Base-by-base conservation (phyloP, 2,888 invertebrate species). In the Apodemia mormo region DNA sequence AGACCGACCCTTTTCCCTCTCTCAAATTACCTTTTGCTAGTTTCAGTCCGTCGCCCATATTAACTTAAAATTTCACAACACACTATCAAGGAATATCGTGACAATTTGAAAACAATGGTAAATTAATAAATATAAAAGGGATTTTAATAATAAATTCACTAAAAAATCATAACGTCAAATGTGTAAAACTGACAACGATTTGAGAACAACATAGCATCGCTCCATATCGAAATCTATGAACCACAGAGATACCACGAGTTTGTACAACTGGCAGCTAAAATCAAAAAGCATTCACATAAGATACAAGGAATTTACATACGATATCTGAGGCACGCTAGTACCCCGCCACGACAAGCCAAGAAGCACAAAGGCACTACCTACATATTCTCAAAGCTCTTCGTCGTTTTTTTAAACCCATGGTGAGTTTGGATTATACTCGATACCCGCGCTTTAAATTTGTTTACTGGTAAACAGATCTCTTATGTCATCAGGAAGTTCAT, bases 161-260 rank as follows among this genome's bases (percentile, higher is more conserved):
- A 89, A 82, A 90, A 92, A 90, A 89, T 85, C 90, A 91, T 91
- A 84, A 88, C 90, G 90, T 91, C 88, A 90, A 89, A 90, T 52
- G 66, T 45, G 49, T 66, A 49, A 66, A 86, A 89, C 87, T 81
- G 83, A 81, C 81, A 84, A 76, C 79, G 81, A 78, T 49, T 49
- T 14, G 14, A 78, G 82, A 49, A 49, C 49, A 49, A 49, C 49
- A 49, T 49, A 86, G 78, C 80, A 85, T 85, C 85, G 79, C 71
- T 70, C 61, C 66, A 40, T 67, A 78, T 79, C 76, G 78, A 49
- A 85, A 90, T 89, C 90, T 86, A 89, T 87, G 82, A 77, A 80
- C 80, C 37, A 33, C 45, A 52, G 45, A 52, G 43, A n/a, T 5
- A n/a, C 14, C 2, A 14, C 14, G 33, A 30, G 30, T 33, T 30